These are phyloP conservation scores for Drosophila mojavensis DNA, from an alignment of 1,140 invertebrate genomes.

Conservation along the genomic window DNA sequence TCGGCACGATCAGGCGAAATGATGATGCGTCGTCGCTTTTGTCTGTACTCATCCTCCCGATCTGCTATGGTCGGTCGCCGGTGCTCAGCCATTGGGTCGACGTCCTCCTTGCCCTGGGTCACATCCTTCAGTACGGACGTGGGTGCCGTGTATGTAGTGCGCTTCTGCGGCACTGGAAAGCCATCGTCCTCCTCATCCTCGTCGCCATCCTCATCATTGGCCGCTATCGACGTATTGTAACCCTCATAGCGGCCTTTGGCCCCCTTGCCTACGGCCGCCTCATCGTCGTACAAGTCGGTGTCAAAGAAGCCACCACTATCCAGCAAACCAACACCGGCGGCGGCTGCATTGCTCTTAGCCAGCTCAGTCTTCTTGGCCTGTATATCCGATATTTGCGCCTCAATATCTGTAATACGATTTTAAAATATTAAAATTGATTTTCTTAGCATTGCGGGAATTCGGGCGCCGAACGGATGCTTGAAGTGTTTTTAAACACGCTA, in stretches of 20 bases:
- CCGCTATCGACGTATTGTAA: conserved; percentile 97
- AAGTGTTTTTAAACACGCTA: background rate
- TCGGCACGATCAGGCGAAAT: conserved; percentile 98
- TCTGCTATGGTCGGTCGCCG: conserved; percentile 95
- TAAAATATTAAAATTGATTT: conserved; percentile 57
- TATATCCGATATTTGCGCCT: conserved; percentile 95
- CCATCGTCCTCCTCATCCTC: conserved; percentile 93
- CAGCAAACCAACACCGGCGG: conserved; percentile 92
- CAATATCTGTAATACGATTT: conserved; percentile 89
- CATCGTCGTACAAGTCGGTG: conserved; percentile 95
- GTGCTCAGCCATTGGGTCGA: conserved; percentile 98
- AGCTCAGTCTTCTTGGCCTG: conserved; percentile 94
- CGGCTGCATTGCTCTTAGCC: conserved; percentile 86
- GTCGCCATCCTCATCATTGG: conserved; percentile 93
- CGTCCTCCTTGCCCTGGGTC: conserved; percentile 93
- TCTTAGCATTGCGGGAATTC: background rate
- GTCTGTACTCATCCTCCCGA: conserved; percentile 97
- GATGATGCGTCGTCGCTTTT: conserved; percentile 93
- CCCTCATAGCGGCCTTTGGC: conserved; percentile 92
- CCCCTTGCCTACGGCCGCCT: conserved; percentile 85
- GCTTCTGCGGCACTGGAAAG: conserved; percentile 88
- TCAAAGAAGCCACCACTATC: conserved; percentile 94
- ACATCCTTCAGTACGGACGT: conserved; percentile 95
- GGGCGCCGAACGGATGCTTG: background rate
- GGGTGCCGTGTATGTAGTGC: conserved; percentile 93